These are phyloP conservation scores for Staurois parvus DNA, from an alignment of 2,797 vertebrate species.

Conservation along the genomic window DNA sequence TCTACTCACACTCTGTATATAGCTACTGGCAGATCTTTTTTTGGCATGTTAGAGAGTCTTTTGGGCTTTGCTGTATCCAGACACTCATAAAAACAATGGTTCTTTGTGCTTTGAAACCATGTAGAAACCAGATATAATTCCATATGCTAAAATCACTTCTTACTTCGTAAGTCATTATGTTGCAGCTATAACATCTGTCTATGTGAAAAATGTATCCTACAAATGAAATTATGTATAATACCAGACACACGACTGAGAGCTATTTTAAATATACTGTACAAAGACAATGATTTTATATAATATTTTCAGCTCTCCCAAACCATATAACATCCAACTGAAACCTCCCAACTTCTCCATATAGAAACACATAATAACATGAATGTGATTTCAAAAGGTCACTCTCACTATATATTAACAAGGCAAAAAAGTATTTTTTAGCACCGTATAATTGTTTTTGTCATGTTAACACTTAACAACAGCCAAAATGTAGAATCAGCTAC, in stretches of 20 bases:
- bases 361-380: no score
- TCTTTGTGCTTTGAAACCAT: slow-evolving; percentile 25
- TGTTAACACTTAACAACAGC: background rate
- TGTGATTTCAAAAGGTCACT: no score
- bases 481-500: background rate
- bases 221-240: slow-evolving; percentile 13
- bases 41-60: slow-evolving; percentile 29
- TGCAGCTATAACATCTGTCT: slow-evolving; percentile 42
- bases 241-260: background rate
- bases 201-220: slow-evolving; percentile 17
- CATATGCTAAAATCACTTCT: slow-evolving; percentile 58
- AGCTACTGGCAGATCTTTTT: slow-evolving; percentile 25
- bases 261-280: no score
- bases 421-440: background rate
- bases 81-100: slow-evolving; percentile 45
- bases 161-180: slow-evolving; percentile 40
- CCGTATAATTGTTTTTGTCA: background rate
- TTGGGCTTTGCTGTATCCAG: slow-evolving; percentile 30
- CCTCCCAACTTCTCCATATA: no score
- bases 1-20: slow-evolving; percentile 18
- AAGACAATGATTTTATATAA: no score
- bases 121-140: slow-evolving; percentile 54
- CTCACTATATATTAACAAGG: background rate
- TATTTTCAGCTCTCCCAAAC: no score
- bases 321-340: no score